Base-by-base conservation (phyloP, 2,888 invertebrate species). In the Lepidocyrtoides sp. region DNA sequence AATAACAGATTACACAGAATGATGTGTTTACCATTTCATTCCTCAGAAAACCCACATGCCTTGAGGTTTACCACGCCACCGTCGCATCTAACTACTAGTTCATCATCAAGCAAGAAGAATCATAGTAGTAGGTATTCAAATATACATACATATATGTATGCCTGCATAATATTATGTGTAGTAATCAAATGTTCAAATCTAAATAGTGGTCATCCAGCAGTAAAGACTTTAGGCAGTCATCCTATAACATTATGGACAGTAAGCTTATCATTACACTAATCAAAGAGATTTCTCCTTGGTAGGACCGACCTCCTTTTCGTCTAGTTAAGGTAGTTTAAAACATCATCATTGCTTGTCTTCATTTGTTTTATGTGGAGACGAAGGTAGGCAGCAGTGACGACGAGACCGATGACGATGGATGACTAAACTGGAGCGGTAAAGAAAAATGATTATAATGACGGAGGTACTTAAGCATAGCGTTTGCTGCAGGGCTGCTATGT, bases 211-310 rank as follows among this genome's bases (percentile, higher is more conserved):
- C 69, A 69, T 41, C 26, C 57, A 57, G 29, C 77, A 81, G 51
- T 57, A 81, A 57, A 32, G 23, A n/a, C 20, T 79, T 10, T 10
- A n/a, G 51, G 29, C 23, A 66, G 29, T 44, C 48, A 66, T 48
- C 69, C 51, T 69, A 41, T 41, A 69, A 36, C 41, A 72, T 32
- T 32, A 69, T 36, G 69, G 44, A 41, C 23, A 72, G 12, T 26
- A 48, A 36, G 36, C 79, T 63, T 66, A 87, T 87, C 87, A 87
- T 87, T 66, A 87, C 51, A 12, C 29, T 87, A 87, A 87, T 87
- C 77, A 57, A 75, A 85, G 44, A 23, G 69, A 75, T 57, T 75
- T 75, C 72, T 41, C 75, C 17, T 17, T 72, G 36, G 32, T 12
- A n/a, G 23, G 17, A 48, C 5, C 48, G 75, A 75, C 75, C 60